These are phyloP conservation scores for Arge pagana DNA, from an alignment of 2,888 invertebrate species.

Conservation along the genomic window DNA sequence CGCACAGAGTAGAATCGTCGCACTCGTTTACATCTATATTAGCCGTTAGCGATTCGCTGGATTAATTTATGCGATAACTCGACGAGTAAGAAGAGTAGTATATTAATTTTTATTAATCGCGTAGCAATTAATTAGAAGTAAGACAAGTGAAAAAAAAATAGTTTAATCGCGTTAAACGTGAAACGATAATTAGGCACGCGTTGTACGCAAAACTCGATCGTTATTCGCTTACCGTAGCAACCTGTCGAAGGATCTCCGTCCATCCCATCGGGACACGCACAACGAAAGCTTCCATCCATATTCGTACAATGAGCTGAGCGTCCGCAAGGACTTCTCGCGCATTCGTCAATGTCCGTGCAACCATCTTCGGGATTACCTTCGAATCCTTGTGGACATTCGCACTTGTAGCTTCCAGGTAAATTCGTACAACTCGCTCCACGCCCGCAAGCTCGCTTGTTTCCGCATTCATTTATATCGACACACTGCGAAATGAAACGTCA, in stretches of 20 bases:
- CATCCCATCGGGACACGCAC: slow-evolving; percentile 82
- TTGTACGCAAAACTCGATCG: no score
- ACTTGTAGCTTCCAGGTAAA: slow-evolving; percentile 78
- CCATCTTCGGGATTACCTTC: slow-evolving; percentile 79
- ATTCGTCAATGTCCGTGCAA: slow-evolving; percentile 78
- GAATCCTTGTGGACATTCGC: slow-evolving; percentile 82
- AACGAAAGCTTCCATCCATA: slow-evolving; percentile 77
- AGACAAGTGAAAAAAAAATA: no score
- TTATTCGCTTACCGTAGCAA: slow-evolving; percentile 74
- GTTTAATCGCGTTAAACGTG: no score
- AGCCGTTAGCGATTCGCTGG: slow-evolving; percentile 33
- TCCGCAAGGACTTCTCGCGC: slow-evolving; percentile 76
- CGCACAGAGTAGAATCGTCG: slow-evolving; percentile 68
- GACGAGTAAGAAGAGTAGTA: no score
- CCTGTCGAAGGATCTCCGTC: slow-evolving; percentile 76
- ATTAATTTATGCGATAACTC: no score
- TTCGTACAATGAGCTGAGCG: slow-evolving; percentile 80
- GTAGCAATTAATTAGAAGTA: no score
- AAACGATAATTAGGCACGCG: no score
- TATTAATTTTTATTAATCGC: no score
- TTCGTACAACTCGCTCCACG: slow-evolving; percentile 80
- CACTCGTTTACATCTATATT: slow-evolving; percentile 78
- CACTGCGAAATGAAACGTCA: slow-evolving; percentile 64
- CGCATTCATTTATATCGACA: slow-evolving; percentile 84
- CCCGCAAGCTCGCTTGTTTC: slow-evolving; percentile 73